Evolutionary conservation across 2,888 invertebrate species (phyloP).

Genomic region (Trimorus sp.): DNA sequence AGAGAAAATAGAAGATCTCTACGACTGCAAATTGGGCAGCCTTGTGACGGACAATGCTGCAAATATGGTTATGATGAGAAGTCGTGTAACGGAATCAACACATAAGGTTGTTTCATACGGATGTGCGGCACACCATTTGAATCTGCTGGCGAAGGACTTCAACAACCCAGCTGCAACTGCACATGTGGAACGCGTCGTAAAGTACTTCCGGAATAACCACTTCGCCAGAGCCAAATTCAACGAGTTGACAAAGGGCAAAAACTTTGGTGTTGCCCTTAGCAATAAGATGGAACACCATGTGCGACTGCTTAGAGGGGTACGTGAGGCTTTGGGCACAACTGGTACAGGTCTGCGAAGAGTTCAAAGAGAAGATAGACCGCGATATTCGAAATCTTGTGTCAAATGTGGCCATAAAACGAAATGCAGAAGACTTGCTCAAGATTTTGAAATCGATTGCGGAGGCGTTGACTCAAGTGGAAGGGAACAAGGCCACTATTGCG

Average conservation of each 20-base stretch:
- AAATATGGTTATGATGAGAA: conserved; percentile 26
- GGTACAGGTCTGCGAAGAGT: conserved; percentile 20
- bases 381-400: conserved; percentile 26
- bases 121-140: conserved; percentile 40
- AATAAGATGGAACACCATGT: conserved; percentile 37
- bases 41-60: conserved; percentile 38
- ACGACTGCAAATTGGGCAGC: conserved; percentile 30
- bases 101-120: conserved; percentile 22
- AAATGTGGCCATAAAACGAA: conserved; percentile 20
- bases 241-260: conserved; percentile 3
- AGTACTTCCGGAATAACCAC: conserved; percentile 38
- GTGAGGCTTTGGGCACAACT: conserved; percentile 14
- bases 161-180: conserved; percentile 30
- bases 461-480: conserved; percentile 17
- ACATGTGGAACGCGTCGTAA: conserved; percentile 18
- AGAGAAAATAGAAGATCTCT: conserved; percentile 29
- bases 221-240: conserved; percentile 33
- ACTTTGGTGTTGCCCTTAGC: conserved; percentile 25
- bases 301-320: conserved; percentile 22
- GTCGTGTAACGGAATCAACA: conserved; percentile 17
- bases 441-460: conserved; percentile 32
- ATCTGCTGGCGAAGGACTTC: conserved; percentile 38
- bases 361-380: conserved; percentile 15
- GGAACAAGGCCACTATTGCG: conserved; percentile 17
- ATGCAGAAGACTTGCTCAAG: conserved; percentile 13